These are phyloP conservation scores for Taurulus bubalis DNA, from an alignment of 2,113 vertebrate species.

Conservation along the genomic window DNA sequence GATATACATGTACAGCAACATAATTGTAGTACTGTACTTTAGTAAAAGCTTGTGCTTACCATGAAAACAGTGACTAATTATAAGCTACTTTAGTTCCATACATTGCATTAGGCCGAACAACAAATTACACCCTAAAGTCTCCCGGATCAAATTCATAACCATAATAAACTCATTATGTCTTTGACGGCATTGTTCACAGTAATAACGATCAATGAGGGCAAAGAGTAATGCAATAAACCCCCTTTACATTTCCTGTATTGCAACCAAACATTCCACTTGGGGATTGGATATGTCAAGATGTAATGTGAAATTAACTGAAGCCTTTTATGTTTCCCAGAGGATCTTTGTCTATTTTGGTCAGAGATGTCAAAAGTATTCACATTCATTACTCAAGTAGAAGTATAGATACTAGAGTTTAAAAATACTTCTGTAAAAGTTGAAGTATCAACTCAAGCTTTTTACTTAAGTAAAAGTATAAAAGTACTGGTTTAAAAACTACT, in stretches of 20 bases:
- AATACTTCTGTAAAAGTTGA: too few relatives aligned
- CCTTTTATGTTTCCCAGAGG: not conserved
- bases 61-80: not conserved
- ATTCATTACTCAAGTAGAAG: too few relatives aligned
- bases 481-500: too few relatives aligned
- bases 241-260: not conserved
- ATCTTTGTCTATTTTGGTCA: not conserved
- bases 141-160: too few relatives aligned
- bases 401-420: too few relatives aligned
- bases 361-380: too few relatives aligned
- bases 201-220: not conserved
- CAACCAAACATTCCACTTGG: not conserved
- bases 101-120: not conserved
- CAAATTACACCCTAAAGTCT: not conserved
- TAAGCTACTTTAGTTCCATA: not conserved
- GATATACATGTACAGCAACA: not conserved
- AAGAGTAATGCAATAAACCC: not conserved
- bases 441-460: too few relatives aligned
- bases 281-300: not conserved
- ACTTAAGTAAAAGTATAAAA: too few relatives aligned
- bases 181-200: not conserved
- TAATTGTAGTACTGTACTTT: not conserved
- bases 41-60: not conserved
- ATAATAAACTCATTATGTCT: not conserved
- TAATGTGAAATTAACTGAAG: not conserved